Evolutionary conservation across 2,797 vertebrate species (phyloP).

Genomic region (Cossypha caffra): DNA sequence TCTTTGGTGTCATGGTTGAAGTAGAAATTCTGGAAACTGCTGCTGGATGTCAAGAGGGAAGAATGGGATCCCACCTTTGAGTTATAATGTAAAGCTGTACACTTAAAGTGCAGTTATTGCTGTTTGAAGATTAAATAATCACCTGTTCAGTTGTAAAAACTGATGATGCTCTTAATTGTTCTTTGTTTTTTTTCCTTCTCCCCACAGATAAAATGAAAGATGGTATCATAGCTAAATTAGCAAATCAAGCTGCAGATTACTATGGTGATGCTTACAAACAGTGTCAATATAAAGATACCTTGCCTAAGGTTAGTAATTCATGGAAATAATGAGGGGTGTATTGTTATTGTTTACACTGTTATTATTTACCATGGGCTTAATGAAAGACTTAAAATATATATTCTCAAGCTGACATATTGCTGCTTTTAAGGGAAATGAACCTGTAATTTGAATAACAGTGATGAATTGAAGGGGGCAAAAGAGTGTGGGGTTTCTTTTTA

Average conservation of each 20-base stretch:
- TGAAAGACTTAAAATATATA: neutral
- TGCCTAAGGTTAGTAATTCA: conserved; percentile 90
- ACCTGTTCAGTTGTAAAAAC: neutral
- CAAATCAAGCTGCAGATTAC: conserved; percentile 97
- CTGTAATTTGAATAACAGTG: neutral
- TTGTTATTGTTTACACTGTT: neutral
- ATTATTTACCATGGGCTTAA: neutral
- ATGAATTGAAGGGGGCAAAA: neutral
- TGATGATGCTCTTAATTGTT: neutral
- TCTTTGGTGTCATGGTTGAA: neutral
- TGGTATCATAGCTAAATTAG: conserved; percentile 94
- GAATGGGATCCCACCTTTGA: neutral
- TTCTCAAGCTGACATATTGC: neutral
- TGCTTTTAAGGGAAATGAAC: neutral
- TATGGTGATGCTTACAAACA: conserved; percentile 97
- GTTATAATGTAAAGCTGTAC: neutral
- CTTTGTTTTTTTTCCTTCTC: neutral
- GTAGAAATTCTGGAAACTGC: neutral
- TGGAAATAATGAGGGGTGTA: neutral
- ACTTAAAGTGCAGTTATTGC: neutral
- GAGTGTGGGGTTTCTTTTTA: neutral
- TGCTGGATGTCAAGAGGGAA: neutral
- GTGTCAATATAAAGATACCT: conserved; percentile 97
- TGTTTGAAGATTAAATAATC: neutral
- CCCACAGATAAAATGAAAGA: conserved; percentile 96